phyloP scores from a whole-genome alignment of 1,140 invertebrate genomes.

The Dreissena rostriformis region DNA sequence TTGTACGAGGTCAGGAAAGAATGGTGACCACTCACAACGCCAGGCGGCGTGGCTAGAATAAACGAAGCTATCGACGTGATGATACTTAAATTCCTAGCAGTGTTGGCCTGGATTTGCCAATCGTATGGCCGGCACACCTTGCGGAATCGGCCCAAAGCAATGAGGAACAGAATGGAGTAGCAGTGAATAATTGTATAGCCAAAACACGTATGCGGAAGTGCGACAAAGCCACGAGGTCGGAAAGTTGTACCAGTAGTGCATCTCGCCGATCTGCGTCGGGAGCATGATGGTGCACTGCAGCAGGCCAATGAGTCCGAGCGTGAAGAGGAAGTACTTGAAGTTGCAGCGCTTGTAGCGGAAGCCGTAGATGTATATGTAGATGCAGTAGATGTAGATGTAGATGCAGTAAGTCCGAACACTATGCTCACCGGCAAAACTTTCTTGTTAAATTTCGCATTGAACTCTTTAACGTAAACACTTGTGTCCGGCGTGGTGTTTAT shows the following conservation, averaged over 20 bases:
- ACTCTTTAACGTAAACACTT: background rate
- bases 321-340: constrained; percentile 51
- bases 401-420: constrained; percentile 48
- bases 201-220: constrained; percentile 39
- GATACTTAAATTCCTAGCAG: constrained; percentile 36
- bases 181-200: constrained; percentile 47
- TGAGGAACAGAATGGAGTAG: constrained; percentile 32
- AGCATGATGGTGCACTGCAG: constrained; percentile 51
- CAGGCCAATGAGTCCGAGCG: constrained; percentile 35
- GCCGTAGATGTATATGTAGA: constrained; percentile 45
- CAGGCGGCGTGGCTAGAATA: constrained; percentile 39
- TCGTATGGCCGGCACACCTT: constrained; percentile 50
- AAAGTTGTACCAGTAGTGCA: constrained; percentile 52
- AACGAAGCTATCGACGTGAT: constrained; percentile 23
- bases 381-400: constrained; percentile 22
- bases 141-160: constrained; percentile 45
- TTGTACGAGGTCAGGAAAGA: constrained; percentile 44
- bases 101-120: constrained; percentile 47
- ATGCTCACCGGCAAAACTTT: constrained; percentile 49
- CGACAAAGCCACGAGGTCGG: constrained; percentile 52
- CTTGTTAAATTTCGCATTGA: constrained; percentile 16
- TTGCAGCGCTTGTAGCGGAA: constrained; percentile 51
- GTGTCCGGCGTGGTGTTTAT: too few species aligned
- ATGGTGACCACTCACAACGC: constrained; percentile 50
- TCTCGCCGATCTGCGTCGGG: constrained; percentile 47